Evolutionary conservation across 2,113 vertebrate genomes (phyloP).

Genomic region (Psittacus erithacus): DNA sequence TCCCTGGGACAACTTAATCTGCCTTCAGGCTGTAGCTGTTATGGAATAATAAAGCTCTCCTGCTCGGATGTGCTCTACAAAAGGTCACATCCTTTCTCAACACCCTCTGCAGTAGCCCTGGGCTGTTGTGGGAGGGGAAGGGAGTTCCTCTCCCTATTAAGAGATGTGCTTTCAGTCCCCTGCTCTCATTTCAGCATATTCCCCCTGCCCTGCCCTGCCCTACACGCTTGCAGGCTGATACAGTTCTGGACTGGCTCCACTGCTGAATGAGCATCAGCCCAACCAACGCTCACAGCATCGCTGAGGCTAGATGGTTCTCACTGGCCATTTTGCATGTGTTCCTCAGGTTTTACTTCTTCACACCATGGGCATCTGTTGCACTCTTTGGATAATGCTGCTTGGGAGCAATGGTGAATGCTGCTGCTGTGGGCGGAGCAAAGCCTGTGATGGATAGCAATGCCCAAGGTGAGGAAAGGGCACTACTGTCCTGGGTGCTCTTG

Average conservation of each 20-base stretch:
- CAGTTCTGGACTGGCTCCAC: neutral
- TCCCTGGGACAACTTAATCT: conserved; percentile 23
- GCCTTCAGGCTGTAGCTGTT: neutral
- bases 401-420: fast-evolving
- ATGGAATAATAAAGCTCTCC: conserved; percentile 10
- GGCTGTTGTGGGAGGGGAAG: neutral
- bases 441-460: neutral
- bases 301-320: neutral
- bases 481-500: neutral
- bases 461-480: neutral
- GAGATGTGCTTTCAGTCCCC: neutral
- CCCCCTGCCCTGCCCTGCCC: neutral
- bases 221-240: neutral
- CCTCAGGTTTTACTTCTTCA: neutral
- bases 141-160: neutral
- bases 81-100: conserved; percentile 33
- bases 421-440: neutral
- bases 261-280: neutral
- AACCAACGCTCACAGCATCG: neutral
- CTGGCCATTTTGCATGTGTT: neutral
- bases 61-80: neutral
- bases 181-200: neutral
- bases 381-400: neutral
- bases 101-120: neutral
- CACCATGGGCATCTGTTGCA: fast-evolving